Evolutionary conservation across 2,888 invertebrate species (phyloP).

Genomic region (Nemotelus nigrinus): DNA sequence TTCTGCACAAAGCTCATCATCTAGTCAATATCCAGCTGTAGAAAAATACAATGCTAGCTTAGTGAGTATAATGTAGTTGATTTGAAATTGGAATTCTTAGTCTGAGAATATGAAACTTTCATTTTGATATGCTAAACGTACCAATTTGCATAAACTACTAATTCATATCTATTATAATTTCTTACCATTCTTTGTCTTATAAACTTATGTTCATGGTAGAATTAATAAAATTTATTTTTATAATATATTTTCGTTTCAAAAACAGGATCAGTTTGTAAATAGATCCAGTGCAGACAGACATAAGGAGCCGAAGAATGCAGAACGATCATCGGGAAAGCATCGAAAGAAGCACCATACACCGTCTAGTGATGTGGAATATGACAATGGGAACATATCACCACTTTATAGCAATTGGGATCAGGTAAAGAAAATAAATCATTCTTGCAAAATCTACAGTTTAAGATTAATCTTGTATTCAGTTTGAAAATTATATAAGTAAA

Average conservation of each 20-base stretch:
- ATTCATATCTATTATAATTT: background rate
- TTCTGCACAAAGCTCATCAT: slow-evolving; percentile 46
- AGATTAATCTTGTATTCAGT: too few species aligned
- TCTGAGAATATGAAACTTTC: too few species aligned
- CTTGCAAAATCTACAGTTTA: too few species aligned
- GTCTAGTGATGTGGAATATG: slow-evolving; percentile 67
- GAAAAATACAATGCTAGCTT: slow-evolving; percentile 43
- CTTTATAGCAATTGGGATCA: slow-evolving; percentile 79
- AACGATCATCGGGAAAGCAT: slow-evolving; percentile 50
- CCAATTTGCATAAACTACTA: too few species aligned
- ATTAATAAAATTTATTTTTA: background rate
- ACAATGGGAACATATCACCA: slow-evolving; percentile 71
- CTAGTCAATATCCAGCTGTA: slow-evolving; percentile 52
- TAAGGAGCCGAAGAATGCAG: slow-evolving; percentile 51
- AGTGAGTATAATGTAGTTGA: slow-evolving; percentile 40
- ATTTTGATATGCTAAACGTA: too few species aligned
- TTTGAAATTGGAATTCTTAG: too few species aligned
- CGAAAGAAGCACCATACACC: slow-evolving; percentile 54
- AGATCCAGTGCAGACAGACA: slow-evolving; percentile 66
- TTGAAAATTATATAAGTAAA: too few species aligned
- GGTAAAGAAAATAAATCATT: slow-evolving; percentile 49
- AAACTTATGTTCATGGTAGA: background rate
- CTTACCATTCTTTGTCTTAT: background rate
- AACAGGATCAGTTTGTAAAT: slow-evolving; percentile 54
- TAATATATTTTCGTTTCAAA: background rate